Base-by-base conservation (phyloP, 2,888 invertebrate genomes). In the Drepana falcataria region DNA sequence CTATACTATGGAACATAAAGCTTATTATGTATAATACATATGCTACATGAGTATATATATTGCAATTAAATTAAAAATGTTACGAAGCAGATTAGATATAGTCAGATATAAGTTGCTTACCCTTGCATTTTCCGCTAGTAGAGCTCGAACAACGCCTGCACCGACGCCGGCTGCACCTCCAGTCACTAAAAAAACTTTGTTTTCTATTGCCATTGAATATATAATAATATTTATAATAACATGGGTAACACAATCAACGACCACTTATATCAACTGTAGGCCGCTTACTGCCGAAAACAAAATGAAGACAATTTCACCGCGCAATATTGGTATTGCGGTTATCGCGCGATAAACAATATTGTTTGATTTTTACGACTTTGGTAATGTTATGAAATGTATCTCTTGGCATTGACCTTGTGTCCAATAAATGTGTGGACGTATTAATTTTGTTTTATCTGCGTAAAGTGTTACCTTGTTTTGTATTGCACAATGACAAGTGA, bases 121-220 rank as follows among this genome's bases (percentile, higher is more conserved):
- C 69, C 79, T 72, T 33, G 87, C 87, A 78, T 86, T 82, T 63
- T 79, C 82, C 9, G 64, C 56, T 0, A 88, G 63, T 35, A 89
- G 57, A 2, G 71, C 71, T 9, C 82, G 74, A 0, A 85, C 85
- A 2, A 88, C 60, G 0, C 80, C 85, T 2, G 88, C 88, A 0
- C 89, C 89, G 0, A 89, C 76, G 0, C 89, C 88, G 0, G 79
- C 84, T 0, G 88, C 88, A 0, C 88, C 89, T 1, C 89, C 89
- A 0, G 87, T 87, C 60, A 89, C 87, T 54, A 89, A 64, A 63
- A 83, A 75, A 68, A 89, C 86, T 77, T 87, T 88, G 34, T 82
- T 79, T 33, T 83, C 73, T 48, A 83, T 63, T 74, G 71, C 71
- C 75, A 75, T 65, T 63, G 21, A 21, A 21, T 21, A 21, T 21